Conservation (phyloP, 2,797 vertebrate species). For the Lepidocolaptes lacrymiger region DNA sequence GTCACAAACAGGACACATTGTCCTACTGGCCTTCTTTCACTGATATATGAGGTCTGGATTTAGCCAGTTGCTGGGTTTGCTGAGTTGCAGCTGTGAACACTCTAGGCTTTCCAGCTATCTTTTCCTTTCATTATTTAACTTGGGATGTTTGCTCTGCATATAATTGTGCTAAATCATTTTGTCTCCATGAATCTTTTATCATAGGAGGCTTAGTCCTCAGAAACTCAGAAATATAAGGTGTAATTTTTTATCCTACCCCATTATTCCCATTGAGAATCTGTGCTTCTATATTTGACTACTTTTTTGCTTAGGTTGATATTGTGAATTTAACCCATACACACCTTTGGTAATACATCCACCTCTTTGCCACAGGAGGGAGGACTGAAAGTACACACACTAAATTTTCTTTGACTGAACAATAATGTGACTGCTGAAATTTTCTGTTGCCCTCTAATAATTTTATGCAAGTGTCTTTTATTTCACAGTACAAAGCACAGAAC, state of each 20-base stretch:
- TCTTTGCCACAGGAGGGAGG: neutral
- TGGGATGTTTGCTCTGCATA: neutral
- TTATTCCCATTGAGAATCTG: neutral
- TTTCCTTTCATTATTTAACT: slow-evolving; percentile 23
- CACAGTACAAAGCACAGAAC: neutral
- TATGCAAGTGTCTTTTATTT: neutral
- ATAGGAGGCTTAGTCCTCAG: neutral
- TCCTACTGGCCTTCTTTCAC: slow-evolving; percentile 50
- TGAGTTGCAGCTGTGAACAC: neutral
- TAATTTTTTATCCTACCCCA: neutral
- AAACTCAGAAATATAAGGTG: neutral
- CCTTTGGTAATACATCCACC: neutral
- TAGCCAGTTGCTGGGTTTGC: neutral
- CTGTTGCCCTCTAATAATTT: neutral
- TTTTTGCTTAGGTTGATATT: neutral
- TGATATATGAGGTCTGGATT: slow-evolving; percentile 20
- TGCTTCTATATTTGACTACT: neutral
- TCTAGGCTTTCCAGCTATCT: neutral
- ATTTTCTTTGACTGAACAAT: neutral
- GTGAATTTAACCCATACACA: neutral
- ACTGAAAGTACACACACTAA: neutral
- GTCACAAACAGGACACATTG: slow-evolving; percentile 41
- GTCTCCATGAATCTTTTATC: neutral
- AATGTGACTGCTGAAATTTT: neutral
- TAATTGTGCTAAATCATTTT: slow-evolving; percentile 40